phyloP scores from a whole-genome alignment of 2,888 invertebrate species.

The Steinernema carpocapsae region DNA sequence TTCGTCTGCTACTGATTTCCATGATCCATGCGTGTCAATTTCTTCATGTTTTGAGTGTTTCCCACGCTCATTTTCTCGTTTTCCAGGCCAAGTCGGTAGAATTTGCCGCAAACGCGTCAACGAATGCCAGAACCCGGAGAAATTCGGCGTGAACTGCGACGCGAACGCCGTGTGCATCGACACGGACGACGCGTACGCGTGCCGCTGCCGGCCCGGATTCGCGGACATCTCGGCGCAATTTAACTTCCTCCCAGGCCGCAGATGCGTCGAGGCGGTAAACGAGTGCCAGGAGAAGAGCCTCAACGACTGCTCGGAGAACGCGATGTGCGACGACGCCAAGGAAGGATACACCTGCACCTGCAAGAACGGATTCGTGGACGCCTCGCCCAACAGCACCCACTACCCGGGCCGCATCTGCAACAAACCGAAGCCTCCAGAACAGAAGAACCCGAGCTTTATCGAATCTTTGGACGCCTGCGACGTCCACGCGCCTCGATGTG shows the following conservation, averaged over 20 bases:
- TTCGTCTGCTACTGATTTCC: too few relatives aligned
- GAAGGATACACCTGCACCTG: slow-evolving; percentile 90
- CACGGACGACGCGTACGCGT: slow-evolving; percentile 61
- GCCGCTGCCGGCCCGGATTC: slow-evolving; percentile 68
- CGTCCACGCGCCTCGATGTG: slow-evolving; percentile 51
- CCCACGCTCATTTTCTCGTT: too few relatives aligned
- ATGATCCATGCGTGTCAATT: too few relatives aligned
- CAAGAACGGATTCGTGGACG: slow-evolving; percentile 80
- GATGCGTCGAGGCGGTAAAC: slow-evolving; percentile 68
- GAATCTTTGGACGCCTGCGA: slow-evolving; percentile 39
- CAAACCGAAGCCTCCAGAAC: slow-evolving; percentile 45
- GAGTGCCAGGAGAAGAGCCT: slow-evolving; percentile 71
- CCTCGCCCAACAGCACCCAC: slow-evolving; percentile 63
- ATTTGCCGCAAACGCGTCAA: slow-evolving; percentile 66
- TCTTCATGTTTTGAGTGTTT: too few relatives aligned
- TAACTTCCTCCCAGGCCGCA: slow-evolving; percentile 65
- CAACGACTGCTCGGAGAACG: slow-evolving; percentile 86
- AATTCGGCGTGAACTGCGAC: slow-evolving; percentile 66
- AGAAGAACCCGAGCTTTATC: not conserved
- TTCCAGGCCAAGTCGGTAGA: slow-evolving; percentile 54
- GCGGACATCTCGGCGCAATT: slow-evolving; percentile 68
- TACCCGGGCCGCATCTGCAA: slow-evolving; percentile 67
- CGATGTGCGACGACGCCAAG: slow-evolving; percentile 85
- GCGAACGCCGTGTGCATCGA: slow-evolving; percentile 67
- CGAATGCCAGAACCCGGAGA: slow-evolving; percentile 65